These are phyloP conservation scores for Tethea ocularis DNA, from an alignment of 2,888 invertebrate species.

Conservation along the genomic window DNA sequence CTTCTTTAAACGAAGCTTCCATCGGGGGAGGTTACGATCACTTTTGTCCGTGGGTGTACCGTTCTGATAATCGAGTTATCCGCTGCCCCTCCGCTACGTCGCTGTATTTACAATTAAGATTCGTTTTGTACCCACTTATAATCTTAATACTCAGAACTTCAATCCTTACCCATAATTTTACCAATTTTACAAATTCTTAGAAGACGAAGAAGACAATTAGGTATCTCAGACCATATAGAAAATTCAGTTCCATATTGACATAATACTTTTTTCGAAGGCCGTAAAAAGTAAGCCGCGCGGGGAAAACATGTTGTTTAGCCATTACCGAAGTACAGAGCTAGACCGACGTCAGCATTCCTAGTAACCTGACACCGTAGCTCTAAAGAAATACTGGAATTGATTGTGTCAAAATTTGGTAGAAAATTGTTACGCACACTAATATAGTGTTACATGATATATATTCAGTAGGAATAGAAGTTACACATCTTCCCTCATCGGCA, in stretches of 20 bases:
- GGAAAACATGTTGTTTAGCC: constrained; percentile 56
- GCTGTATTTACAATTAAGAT: constrained; percentile 40
- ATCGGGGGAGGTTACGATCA: constrained; percentile 60
- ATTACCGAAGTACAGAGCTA: constrained; percentile 52
- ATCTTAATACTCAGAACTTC: too few relatives aligned
- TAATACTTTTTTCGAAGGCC: constrained; percentile 28
- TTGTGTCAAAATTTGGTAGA: neutral
- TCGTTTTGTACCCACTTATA: constrained; percentile 25
- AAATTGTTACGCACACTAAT: too few relatives aligned
- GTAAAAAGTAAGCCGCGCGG: constrained; percentile 40
- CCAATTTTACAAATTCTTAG: too few relatives aligned
- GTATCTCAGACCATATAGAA: neutral
- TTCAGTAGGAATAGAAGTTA: too few relatives aligned
- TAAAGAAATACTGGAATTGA: neutral
- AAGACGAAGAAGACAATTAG: too few relatives aligned
- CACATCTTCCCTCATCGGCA: too few relatives aligned
- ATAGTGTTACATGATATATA: too few relatives aligned
- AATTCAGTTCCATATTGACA: constrained; percentile 16
- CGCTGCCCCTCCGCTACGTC: constrained; percentile 36
- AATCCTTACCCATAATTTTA: too few relatives aligned
- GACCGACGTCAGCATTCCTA: constrained; percentile 56
- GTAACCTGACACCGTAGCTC: constrained; percentile 20
- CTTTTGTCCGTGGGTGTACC: constrained; percentile 65
- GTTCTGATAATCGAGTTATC: constrained; percentile 70
- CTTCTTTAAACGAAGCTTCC: constrained; percentile 79